A percentile compares a stretch with the other conserved stretches of the same genome.
These are phyloP conservation scores for Hyperopisus bebe DNA, from an alignment of 2,113 vertebrate species.

Conservation along the genomic window DNA sequence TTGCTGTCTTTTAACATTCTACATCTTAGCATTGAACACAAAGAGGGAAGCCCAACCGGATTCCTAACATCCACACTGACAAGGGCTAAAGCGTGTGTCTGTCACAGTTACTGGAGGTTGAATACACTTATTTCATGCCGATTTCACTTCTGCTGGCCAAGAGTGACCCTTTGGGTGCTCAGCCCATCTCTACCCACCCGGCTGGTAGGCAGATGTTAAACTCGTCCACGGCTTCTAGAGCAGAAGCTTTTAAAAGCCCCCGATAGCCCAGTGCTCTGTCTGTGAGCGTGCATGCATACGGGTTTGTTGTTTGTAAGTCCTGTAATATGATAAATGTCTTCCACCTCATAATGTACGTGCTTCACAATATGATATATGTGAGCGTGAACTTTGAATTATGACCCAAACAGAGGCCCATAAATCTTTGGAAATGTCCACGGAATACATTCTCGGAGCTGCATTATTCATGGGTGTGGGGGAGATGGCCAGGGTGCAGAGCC, in stretches of 20 bases:
- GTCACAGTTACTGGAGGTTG: background rate
- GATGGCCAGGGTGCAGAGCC: constrained; percentile 49
- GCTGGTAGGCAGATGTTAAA: background rate
- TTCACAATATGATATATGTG: constrained; percentile 81
- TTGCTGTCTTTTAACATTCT: background rate
- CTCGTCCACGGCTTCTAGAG: background rate
- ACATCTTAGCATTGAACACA: background rate
- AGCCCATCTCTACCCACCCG: background rate
- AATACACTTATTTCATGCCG: background rate
- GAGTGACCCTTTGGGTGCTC: background rate
- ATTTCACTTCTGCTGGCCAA: background rate
- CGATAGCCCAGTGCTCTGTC: background rate
- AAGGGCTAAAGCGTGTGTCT: background rate
- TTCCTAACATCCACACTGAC: background rate
- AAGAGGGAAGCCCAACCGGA: background rate
- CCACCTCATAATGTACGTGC: constrained; percentile 75
- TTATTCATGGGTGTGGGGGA: constrained; percentile 61
- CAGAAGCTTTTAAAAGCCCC: background rate
- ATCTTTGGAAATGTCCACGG: constrained; percentile 66
- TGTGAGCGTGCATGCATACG: constrained; percentile 23
- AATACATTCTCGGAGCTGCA: constrained; percentile 53
- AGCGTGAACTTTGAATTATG: constrained; percentile 80
- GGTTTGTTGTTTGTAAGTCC: constrained; percentile 40
- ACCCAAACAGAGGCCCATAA: constrained; percentile 73
- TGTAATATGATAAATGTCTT: constrained; percentile 75